phyloP scores from a whole-genome alignment of 2,797 vertebrate species.

The Poecilia wingei region DNA sequence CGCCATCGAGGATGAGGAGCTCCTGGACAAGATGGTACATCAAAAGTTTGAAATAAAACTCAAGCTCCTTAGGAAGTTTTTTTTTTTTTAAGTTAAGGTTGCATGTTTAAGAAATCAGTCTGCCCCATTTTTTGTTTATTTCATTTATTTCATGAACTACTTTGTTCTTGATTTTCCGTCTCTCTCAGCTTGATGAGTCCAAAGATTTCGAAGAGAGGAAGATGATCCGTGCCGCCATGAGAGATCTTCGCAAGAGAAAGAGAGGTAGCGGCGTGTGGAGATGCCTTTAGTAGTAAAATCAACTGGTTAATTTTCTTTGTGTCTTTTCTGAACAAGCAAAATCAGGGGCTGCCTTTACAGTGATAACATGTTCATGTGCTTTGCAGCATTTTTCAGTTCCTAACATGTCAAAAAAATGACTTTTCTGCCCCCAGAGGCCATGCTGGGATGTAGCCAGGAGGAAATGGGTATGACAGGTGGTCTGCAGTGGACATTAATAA shows the following conservation, averaged over 20 bases:
- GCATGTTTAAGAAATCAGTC: not conserved
- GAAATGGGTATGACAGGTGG: conserved; percentile 78
- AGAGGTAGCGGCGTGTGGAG: conserved; percentile 84
- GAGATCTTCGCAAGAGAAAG: conserved; percentile 94
- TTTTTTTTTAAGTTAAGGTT: not conserved
- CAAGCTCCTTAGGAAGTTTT: not conserved
- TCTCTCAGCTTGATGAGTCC: conserved; percentile 87
- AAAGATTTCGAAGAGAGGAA: conserved; percentile 94
- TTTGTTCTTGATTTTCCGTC: conserved; percentile 27
- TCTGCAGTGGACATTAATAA: conserved; percentile 60
- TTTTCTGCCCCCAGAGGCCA: conserved; percentile 76
- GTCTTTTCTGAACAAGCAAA: conserved; percentile 9
- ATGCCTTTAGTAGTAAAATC: not conserved
- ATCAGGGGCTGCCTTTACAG: not conserved
- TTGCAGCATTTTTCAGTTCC: not conserved
- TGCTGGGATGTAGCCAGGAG: conserved; percentile 81
- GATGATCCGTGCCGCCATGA: conserved; percentile 93
- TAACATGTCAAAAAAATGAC: conserved; percentile 12
- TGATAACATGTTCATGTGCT: not conserved
- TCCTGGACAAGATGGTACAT: conserved; percentile 96
- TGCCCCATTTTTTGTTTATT: too few relatives aligned
- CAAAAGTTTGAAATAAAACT: conserved; percentile 14
- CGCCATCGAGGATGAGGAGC: conserved; percentile 90
- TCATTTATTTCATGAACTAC: not conserved
- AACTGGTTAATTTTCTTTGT: not conserved